Evolutionary conservation across 2,888 invertebrate species (phyloP), one percentile per base, ranked within the genome.

Genomic region (Cataglyphis altisquamis): DNA sequence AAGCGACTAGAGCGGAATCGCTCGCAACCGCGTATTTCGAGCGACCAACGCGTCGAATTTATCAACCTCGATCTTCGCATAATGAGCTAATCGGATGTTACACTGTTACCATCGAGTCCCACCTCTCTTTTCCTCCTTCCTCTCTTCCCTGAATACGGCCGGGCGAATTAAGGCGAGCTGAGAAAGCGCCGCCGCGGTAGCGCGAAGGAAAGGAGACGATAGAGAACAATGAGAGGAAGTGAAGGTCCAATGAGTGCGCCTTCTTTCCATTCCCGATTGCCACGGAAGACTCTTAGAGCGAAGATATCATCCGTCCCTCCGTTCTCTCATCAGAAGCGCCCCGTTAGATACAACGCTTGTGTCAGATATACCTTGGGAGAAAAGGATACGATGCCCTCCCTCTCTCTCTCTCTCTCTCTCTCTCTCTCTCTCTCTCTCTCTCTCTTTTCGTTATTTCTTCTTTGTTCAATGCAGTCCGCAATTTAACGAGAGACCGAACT

Each of bases 171-270:
- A 90, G 81, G 60, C 85, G 82, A 83, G 86, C 87, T 84, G 88
- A 83, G 83, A 89, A 89, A 87, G 84, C 70, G 36, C 45, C 77
- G n/a, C 55, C 29, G 48, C 83, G 67, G 60, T 39, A 8, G 45
- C 45, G 48, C 62, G 62, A 55, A 52, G 48, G 67, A 52, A 15
- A 25, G 64, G 67, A 63, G 70, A 36, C 68, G 70, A 63, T 55
- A 3, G 45, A 32, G 52, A 93, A 94, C 94, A 94, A 94, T 94
- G 94, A 94, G 90, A 94, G 94, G 94, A 94, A 94, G 94, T 94
- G 93, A 94, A 94, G 94, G 93, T 94, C 94, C 93, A 94, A 93
- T 92, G 94, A 94, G 88, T 92, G 92, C 92, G 91, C 90, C 91
- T 92, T 91, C 91, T 88, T 92, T 92, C 90, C 90, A 91, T 91